phyloP scores from a whole-genome alignment of 2,888 invertebrate species.

The Mallateleia sp. region DNA sequence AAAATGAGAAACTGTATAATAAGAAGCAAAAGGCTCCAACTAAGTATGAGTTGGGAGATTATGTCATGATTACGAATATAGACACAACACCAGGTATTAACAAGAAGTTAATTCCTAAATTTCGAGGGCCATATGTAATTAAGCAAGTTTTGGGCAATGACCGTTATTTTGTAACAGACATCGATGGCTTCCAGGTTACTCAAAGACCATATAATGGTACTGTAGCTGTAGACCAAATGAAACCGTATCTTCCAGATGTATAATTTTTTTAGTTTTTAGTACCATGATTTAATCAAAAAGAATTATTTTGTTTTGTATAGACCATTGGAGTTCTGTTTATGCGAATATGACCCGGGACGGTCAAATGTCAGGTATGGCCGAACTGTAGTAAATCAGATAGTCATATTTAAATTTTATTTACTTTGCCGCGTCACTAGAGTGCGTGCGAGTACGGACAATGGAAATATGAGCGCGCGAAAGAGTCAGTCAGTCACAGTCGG shows the following conservation, averaged over 20 bases:
- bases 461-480: no score
- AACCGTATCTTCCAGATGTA: neutral
- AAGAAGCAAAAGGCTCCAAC: constrained; percentile 75
- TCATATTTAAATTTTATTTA: neutral
- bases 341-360: neutral
- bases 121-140: constrained; percentile 67
- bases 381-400: no score
- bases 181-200: neutral
- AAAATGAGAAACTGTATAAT: constrained; percentile 80
- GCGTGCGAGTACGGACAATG: neutral
- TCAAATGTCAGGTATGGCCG: neutral
- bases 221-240: constrained; percentile 1
- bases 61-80: constrained; percentile 65
- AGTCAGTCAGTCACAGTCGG: no score
- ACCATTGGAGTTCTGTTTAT: neutral
- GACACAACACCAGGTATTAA: constrained; percentile 52
- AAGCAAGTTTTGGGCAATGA: constrained; percentile 53
- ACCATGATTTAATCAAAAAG: no score
- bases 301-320: no score
- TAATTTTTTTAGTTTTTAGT: no score
- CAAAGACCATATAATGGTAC: neutral
- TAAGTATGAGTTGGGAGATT: constrained; percentile 61
- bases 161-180: constrained; percentile 10
- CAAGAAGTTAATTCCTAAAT: constrained; percentile 69
- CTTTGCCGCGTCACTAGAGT: neutral